These are phyloP conservation scores for Aurelia aurita complex sp. Pacific DNA, from an alignment of 30 jellyfish, hydroid and myxozoan species.

Conservation along the genomic window DNA sequence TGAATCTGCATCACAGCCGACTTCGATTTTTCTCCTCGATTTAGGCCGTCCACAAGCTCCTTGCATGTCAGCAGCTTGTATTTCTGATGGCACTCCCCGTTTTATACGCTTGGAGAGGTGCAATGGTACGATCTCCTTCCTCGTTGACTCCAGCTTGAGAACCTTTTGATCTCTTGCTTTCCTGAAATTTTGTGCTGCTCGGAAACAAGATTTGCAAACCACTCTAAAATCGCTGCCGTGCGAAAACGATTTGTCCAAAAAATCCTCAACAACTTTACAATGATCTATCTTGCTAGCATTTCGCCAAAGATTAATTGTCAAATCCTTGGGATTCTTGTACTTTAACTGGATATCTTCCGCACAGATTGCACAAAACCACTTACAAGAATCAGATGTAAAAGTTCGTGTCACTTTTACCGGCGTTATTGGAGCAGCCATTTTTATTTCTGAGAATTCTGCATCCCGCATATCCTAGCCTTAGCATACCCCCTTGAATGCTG, in stretches of 20 bases:
- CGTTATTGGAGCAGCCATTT: slow-evolving; percentile 36
- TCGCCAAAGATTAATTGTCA: slow-evolving; percentile 35
- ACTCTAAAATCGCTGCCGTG: slow-evolving; percentile 31
- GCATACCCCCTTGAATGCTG: too few species aligned
- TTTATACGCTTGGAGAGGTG: slow-evolving; percentile 20
- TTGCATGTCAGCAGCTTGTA: slow-evolving; percentile 36
- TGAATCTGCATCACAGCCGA: slow-evolving; percentile 23
- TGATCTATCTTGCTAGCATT: background rate
- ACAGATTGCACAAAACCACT: slow-evolving; percentile 31
- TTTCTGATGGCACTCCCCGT: slow-evolving; percentile 34
- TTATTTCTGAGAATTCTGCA: slow-evolving; percentile 16
- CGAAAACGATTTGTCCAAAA: slow-evolving; percentile 18
- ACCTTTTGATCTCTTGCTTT: slow-evolving; percentile 35
- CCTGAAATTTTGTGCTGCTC: slow-evolving; percentile 33
- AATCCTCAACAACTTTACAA: too few species aligned
- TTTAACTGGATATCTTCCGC: slow-evolving; percentile 33
- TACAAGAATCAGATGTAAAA: slow-evolving; percentile 29
- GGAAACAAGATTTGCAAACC: slow-evolving; percentile 43
- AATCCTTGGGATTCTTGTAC: slow-evolving; percentile 29
- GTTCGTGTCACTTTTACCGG: slow-evolving; percentile 42
- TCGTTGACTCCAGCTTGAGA: too few species aligned
- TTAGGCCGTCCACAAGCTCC: slow-evolving; percentile 50
- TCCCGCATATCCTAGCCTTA: too few species aligned
- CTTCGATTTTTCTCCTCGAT: slow-evolving; percentile 45
- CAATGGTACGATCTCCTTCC: too few species aligned